phyloP scores from a whole-genome alignment of 2,888 invertebrate genomes.

The Helobdella robusta region DNA sequence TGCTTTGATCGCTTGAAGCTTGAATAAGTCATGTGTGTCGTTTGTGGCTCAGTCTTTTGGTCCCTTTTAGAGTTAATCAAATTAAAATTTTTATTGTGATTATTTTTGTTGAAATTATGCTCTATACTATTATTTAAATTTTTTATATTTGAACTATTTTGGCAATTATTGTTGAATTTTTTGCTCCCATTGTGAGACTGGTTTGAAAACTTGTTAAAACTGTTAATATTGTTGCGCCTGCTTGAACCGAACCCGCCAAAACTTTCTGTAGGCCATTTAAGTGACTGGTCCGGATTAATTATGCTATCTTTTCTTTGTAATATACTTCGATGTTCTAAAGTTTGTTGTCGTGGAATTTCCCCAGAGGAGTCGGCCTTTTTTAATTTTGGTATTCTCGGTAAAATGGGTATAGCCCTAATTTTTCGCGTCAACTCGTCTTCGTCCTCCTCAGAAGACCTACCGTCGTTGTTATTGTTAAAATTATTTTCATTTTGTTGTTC shows the following conservation, averaged over 20 bases:
- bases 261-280: conserved; percentile 20
- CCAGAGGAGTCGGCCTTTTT: conserved; percentile 15
- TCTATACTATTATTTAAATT: not conserved
- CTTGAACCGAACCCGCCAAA: too few relatives aligned
- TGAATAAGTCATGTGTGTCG: too few relatives aligned
- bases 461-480: too few relatives aligned
- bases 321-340: conserved; percentile 19
- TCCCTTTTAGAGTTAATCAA: not conserved
- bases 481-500: too few relatives aligned
- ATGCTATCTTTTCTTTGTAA: conserved; percentile 16
- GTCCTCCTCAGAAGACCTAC: too few relatives aligned
- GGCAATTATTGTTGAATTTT: conserved; percentile 5
- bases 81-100: not conserved
- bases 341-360: not conserved
- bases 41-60: too few relatives aligned
- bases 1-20: too few relatives aligned
- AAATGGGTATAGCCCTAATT: conserved; percentile 19
- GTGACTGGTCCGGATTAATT: conserved; percentile 3
- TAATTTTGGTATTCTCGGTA: conserved; percentile 24
- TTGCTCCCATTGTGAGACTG: not conserved
- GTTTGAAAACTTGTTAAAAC: too few relatives aligned
- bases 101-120: not conserved
- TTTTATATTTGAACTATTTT: conserved; percentile 1
- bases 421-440: conserved; percentile 24
- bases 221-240: too few relatives aligned